Evolutionary conservation across 2,888 invertebrate genomes (phyloP).

Genomic region (Nysson spinosus): DNA sequence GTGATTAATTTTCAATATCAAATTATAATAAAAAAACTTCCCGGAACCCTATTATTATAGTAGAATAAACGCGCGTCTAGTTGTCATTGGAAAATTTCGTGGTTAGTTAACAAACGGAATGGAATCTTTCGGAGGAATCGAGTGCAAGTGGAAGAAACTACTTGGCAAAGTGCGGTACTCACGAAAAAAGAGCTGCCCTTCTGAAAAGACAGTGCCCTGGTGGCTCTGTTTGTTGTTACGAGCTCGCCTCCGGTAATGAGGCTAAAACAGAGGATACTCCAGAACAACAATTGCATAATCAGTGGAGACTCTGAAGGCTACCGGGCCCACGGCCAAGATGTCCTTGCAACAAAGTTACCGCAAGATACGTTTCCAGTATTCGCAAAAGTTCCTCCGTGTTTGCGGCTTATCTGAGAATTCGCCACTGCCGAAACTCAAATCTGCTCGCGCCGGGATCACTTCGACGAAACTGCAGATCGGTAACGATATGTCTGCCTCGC

Average conservation of each 20-base stretch:
- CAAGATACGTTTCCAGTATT: slow-evolving; percentile 37
- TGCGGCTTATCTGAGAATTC: slow-evolving; percentile 18
- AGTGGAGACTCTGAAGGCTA: slow-evolving; percentile 10
- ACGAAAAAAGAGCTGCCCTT: slow-evolving; percentile 74
- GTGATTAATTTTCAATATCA: too few relatives aligned
- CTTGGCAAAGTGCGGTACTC: slow-evolving; percentile 57
- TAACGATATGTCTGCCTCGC: too few relatives aligned
- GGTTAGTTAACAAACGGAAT: too few relatives aligned
- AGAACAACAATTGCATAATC: slow-evolving; percentile 57
- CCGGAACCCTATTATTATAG: too few relatives aligned
- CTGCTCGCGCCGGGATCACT: too few relatives aligned
- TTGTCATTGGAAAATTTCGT: too few relatives aligned
- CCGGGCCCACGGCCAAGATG: slow-evolving; percentile 17
- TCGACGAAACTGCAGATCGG: too few relatives aligned
- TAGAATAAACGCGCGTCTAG: too few relatives aligned
- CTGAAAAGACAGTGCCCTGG: slow-evolving; percentile 68
- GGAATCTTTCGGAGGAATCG: too few relatives aligned
- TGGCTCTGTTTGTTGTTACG: slow-evolving; percentile 50
- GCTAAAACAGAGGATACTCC: slow-evolving; percentile 52
- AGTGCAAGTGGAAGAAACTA: not conserved
- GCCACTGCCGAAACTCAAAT: slow-evolving; percentile 1
- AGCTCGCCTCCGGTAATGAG: slow-evolving; percentile 39
- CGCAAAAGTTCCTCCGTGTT: slow-evolving; percentile 9
- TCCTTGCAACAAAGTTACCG: slow-evolving; percentile 35
- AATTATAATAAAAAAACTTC: too few relatives aligned